Evolutionary conservation across 2,113 vertebrate species (phyloP).

Genomic region (Grantiella picta): DNA sequence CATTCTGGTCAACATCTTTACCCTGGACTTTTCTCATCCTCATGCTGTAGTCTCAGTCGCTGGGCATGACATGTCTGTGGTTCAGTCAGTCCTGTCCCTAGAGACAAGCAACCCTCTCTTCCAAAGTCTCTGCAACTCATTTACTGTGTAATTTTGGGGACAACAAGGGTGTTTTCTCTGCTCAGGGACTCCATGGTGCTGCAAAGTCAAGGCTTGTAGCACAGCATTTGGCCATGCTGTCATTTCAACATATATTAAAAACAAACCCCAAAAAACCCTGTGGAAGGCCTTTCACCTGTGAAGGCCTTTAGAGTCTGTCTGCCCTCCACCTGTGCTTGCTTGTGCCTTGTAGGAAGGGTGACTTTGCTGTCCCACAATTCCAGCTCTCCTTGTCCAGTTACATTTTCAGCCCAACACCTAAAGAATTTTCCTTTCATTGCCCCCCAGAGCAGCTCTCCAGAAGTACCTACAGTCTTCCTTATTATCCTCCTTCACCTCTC

Average conservation of each 20-base stretch:
- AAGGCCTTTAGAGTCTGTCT: background rate
- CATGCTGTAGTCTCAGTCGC: background rate
- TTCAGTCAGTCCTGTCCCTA: background rate
- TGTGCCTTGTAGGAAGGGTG: background rate
- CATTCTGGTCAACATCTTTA: background rate
- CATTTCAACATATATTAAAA: background rate
- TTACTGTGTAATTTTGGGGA: background rate
- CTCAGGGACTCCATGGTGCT: background rate
- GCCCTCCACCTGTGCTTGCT: background rate
- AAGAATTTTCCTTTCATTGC: background rate
- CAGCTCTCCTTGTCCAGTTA: background rate
- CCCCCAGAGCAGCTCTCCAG: background rate
- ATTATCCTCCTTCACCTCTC: background rate
- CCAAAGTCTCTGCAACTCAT: background rate
- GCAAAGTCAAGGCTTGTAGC: background rate
- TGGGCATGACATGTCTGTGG: background rate
- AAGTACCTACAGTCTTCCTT: background rate
- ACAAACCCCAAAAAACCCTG: background rate
- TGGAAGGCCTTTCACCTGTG: background rate
- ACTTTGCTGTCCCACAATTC: background rate
- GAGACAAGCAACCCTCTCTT: background rate
- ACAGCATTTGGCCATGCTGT: background rate
- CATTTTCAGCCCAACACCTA: rapidly evolving
- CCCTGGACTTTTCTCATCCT: background rate
- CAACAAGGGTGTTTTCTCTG: background rate